Conservation (phyloP, 2,113 vertebrate genomes). For the Jacana jacana region DNA sequence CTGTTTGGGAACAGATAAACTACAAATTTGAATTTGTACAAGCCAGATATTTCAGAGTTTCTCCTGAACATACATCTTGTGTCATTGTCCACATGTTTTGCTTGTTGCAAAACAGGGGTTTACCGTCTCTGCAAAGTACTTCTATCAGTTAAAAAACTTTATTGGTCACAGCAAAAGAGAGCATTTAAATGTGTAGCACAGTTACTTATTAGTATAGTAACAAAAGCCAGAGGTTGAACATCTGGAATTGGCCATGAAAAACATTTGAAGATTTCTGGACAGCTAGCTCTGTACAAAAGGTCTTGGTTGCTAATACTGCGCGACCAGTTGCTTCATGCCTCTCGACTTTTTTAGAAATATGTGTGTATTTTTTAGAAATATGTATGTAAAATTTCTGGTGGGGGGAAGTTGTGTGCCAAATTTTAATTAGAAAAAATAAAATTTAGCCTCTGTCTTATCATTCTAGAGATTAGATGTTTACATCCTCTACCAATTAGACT, state of each 20-base stretch:
- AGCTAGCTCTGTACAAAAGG: neutral
- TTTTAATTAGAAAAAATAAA: neutral
- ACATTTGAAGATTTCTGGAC: neutral
- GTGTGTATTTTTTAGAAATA: neutral
- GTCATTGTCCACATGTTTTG: neutral
- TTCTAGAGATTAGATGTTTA: neutral
- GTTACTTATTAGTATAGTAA: neutral
- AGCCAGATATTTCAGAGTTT: neutral
- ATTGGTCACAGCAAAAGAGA: neutral
- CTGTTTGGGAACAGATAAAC: neutral
- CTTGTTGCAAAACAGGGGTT: neutral
- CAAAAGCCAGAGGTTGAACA: neutral
- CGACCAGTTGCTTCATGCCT: neutral
- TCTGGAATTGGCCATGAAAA: neutral
- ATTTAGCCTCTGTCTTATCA: neutral
- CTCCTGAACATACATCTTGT: neutral
- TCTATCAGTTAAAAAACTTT: neutral
- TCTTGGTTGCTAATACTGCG: neutral
- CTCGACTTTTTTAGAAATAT: neutral
- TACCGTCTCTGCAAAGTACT: neutral
- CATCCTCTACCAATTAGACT: neutral
- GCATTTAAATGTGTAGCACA: neutral
- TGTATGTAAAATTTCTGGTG: neutral
- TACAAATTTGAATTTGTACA: neutral
- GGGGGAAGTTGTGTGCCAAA: neutral